Evolutionary conservation across 1,140 invertebrate species (phyloP).

Genomic region (Odontomachus brunneus): DNA sequence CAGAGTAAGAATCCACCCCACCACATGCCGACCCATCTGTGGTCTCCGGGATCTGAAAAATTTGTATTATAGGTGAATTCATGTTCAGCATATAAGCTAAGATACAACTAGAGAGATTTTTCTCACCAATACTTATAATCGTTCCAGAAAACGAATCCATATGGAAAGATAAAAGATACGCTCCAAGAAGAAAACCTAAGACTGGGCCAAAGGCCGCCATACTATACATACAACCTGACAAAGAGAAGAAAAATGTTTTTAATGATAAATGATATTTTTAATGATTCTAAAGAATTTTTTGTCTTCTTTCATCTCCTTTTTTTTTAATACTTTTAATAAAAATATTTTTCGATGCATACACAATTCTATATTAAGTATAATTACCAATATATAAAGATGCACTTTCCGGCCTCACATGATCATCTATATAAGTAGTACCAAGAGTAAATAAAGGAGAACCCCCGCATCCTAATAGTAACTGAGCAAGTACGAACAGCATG

Average conservation of each 20-base stretch:
- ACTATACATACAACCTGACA: conserved; percentile 94
- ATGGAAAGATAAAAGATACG: conserved; percentile 95
- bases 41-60: conserved; percentile 90
- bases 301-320: no score
- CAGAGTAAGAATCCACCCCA: conserved; percentile 96
- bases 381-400: conserved; percentile 94
- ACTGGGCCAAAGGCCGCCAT: conserved; percentile 97
- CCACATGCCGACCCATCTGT: conserved; percentile 97
- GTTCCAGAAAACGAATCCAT: conserved; percentile 92
- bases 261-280: no score
- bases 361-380: conserved; percentile 40
- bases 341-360: no score
- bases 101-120: neutral
- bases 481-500: conserved; percentile 94
- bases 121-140: conserved; percentile 90
- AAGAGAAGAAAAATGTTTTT: conserved; percentile 58
- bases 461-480: conserved; percentile 95
- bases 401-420: conserved; percentile 93
- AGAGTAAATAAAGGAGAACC: conserved; percentile 95
- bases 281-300: no score
- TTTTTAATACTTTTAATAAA: no score
- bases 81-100: neutral
- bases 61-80: neutral
- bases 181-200: conserved; percentile 94
- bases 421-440: conserved; percentile 95